Base-by-base conservation (phyloP, 1,140 invertebrate species). In the Coelopa frigida region DNA sequence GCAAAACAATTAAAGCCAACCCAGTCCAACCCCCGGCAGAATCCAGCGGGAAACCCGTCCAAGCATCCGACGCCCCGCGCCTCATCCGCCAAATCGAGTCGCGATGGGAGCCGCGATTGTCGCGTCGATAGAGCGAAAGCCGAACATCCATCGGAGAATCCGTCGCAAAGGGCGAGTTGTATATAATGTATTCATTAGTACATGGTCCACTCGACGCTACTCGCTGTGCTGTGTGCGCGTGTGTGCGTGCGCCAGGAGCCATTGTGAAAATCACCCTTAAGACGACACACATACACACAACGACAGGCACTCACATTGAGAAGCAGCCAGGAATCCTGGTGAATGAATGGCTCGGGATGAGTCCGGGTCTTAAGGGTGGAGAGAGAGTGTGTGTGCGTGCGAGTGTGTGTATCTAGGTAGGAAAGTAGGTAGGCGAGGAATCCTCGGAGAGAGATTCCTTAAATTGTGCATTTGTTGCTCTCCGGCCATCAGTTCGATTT, bases 401-500 rank as follows among this genome's bases (percentile, higher is more conserved):
- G 45, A 35, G 29, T 46, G 39, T 32, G 46, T 42, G 31, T 26
- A 40, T 20, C 21, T 62, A 63, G 54, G 60, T 58, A 61, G 52
- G 44, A 48, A 38, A 42, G 46, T 59, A 59, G 53, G 59, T 62
- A 62, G 55, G 49, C 50, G 51, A 33, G 31, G 17, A n/a, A n/a
- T n/a, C n/a, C n/a, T 54, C 36, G 53, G 53, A 39, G 42, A 39
- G 39, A 46, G 44, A 46, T 54, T 48, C 55, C 51, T 61, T 61
- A 61, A 61, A 61, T 61, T 56, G 46, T 55, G 59, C 38, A n/a
- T n/a, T n/a, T n/a, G n/a, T n/a, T n/a, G 48, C 36, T 39, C 29
- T 38, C 45, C 29, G 47, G 24, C 45, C 29, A 53, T 61, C 61
- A 64, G 61, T 64, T 64, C 55, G 58, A 64, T 49, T 59, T 51